Base-by-base conservation (phyloP, 2,113 vertebrate genomes). In the Lethenteron camtschaticum region DNA sequence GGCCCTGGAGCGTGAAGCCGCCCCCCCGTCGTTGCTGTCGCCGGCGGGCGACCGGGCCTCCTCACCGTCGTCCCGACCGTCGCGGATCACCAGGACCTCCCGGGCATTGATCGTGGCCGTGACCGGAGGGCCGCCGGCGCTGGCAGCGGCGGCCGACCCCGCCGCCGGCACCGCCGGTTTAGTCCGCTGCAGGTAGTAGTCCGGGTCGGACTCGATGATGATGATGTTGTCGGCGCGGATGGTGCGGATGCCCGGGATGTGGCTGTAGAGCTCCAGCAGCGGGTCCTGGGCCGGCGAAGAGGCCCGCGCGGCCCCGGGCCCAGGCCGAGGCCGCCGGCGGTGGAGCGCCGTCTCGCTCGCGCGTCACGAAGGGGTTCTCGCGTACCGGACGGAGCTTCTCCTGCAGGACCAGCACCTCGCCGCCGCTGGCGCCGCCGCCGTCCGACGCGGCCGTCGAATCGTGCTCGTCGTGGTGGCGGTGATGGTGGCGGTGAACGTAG, bases 171-270 rank as follows among this genome's bases (percentile, higher is more conserved):
- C 60, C 20, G 20, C 20, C 24, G 24, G 3, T 41, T 41, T 41
- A 41, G 24, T 41, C 24, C 24, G 24, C 24, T 3, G 24, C 24
- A 41, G 70, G n/a, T 83, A 79, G 75, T 83, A 83, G 73, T 81
- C 84, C 4, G 85, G 85, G 55, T 85, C 83, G 2, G 87, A 84
- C 75, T 94, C 90, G 68, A 95, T 90, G 63, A 94, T 91, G 77
- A 95, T 86, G 66, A 95, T 89, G 73, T 89, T 87, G 14, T 91
- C 89, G 0, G 90, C 89, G 11, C 86, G 83, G 79, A 95, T 87
- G 75, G 88, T 87, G 73, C 88, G 82, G 71, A 95, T 81, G 0
- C 86, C 89, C 1, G 89, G 88, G 41, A 91, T 85, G 68, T 82
- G 79, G 72, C 85, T 77, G 75, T 86, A 95, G 73, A 88, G 78